phyloP scores from a whole-genome alignment of 92 coral and sea anemone genomes.

The Anthopleura xanthogrammica region DNA sequence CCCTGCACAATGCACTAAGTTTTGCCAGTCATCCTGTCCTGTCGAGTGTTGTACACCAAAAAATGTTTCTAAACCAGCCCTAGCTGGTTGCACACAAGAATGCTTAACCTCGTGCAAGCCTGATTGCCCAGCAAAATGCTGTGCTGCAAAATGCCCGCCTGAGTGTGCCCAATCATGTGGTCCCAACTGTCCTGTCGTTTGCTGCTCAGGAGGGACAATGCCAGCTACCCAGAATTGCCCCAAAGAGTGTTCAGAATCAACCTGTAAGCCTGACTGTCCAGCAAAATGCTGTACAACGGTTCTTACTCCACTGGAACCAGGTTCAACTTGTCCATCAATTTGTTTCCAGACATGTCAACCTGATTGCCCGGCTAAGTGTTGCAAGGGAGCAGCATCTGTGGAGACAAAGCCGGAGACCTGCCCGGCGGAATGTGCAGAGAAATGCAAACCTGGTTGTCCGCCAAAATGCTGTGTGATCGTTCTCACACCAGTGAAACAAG shows the following conservation, averaged over 20 bases:
- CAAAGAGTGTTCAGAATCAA: not conserved
- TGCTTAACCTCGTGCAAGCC: conserved; percentile 31
- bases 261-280: conserved; percentile 34
- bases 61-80: not conserved
- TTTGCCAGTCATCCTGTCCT: conserved; percentile 16
- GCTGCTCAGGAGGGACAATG: not conserved
- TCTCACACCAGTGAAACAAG: not conserved
- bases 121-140: conserved; percentile 37
- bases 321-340: conserved; percentile 27
- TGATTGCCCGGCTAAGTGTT: conserved; percentile 55
- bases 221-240: conserved; percentile 8
- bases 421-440: conserved; percentile 24
- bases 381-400: conserved; percentile 10
- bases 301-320: conserved; percentile 14
- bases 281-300: conserved; percentile 23
- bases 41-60: conserved; percentile 7
- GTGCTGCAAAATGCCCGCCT: conserved; percentile 20
- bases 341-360: conserved; percentile 40
- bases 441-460: conserved; percentile 27
- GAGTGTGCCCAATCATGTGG: conserved; percentile 29
- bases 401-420: conserved; percentile 2
- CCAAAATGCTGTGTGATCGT: conserved; percentile 24
- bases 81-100: conserved; percentile 15
- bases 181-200: conserved; percentile 23
- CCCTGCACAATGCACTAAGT: conserved; percentile 11